phyloP scores from a whole-genome alignment of 2,797 vertebrate species.

The Toxotes lorentzi region DNA sequence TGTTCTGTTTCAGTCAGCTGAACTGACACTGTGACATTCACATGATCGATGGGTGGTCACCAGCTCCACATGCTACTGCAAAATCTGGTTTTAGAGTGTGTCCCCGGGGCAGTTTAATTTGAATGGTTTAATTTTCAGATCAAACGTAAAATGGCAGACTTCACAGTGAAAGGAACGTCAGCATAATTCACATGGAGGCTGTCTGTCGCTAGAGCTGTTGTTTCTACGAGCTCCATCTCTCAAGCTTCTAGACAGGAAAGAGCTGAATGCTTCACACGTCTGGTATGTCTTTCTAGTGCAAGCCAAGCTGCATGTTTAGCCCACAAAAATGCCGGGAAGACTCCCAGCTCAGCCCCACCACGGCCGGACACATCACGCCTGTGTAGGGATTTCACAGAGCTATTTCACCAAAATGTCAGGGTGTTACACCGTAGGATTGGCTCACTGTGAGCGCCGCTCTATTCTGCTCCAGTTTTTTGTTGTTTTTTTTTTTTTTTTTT shows the following conservation, averaged over 20 bases:
- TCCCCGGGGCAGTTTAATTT: neutral
- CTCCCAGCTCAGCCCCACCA: slow-evolving; percentile 72
- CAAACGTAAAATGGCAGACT: slow-evolving; percentile 20
- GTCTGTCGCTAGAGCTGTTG: slow-evolving; percentile 42
- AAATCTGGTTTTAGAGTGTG: neutral
- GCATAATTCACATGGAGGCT: slow-evolving; percentile 30
- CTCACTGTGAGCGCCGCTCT: slow-evolving; percentile 28
- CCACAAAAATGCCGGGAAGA: slow-evolving; percentile 81
- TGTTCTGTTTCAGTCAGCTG: slow-evolving; percentile 38
- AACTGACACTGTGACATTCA: slow-evolving; percentile 17
- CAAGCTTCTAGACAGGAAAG: slow-evolving; percentile 77
- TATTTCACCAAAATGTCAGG: slow-evolving; percentile 76
- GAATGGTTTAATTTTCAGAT: slow-evolving; percentile 9
- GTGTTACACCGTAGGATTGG: slow-evolving; percentile 50
- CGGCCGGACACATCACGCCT: slow-evolving; percentile 65
- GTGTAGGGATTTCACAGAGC: slow-evolving; percentile 62
- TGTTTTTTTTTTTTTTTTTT: slow-evolving; percentile 19
- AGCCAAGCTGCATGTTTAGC: slow-evolving; percentile 82
- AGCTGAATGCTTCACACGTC: slow-evolving; percentile 79
- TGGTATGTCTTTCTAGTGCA: slow-evolving; percentile 83
- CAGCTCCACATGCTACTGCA: slow-evolving; percentile 1
- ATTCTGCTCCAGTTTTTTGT: slow-evolving; percentile 19
- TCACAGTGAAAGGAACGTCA: slow-evolving; percentile 13
- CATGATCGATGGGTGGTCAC: slow-evolving; percentile 24
- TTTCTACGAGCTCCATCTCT: slow-evolving; percentile 63